Conservation (phyloP, 92 coral and sea anemone genomes). For the Porites rus region DNA sequence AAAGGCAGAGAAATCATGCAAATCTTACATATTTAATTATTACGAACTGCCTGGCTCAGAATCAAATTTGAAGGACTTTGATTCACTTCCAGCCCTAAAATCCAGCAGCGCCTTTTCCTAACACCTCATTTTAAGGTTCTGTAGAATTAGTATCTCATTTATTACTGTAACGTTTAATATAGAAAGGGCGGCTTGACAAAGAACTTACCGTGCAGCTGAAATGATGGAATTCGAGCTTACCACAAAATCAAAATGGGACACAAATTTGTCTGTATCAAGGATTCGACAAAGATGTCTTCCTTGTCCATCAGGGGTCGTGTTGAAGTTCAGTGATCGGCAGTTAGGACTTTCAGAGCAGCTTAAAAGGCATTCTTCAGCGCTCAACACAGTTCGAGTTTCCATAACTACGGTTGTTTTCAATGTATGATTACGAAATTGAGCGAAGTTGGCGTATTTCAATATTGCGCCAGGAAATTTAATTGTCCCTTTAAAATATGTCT, state of each 20-base stretch:
- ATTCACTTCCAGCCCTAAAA: too few species aligned
- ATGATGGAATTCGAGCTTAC: slow-evolving; percentile 31
- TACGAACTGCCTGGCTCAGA: too few species aligned
- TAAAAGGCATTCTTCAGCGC: slow-evolving; percentile 21
- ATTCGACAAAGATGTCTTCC: slow-evolving; percentile 30
- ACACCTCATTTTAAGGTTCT: too few species aligned
- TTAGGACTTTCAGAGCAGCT: slow-evolving; percentile 21
- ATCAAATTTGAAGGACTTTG: too few species aligned
- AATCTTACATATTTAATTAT: too few species aligned
- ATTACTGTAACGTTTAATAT: background rate
- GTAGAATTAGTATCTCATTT: too few species aligned
- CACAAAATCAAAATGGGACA: background rate
- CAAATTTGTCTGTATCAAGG: slow-evolving; percentile 35
- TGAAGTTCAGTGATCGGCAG: slow-evolving; percentile 53
- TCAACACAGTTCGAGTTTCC: background rate
- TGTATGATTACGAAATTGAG: slow-evolving; percentile 16
- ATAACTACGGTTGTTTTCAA: slow-evolving; percentile 4
- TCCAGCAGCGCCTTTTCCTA: too few species aligned
- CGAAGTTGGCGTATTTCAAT: slow-evolving; percentile 19
- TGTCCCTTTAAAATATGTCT: slow-evolving; percentile 6
- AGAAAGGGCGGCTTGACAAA: background rate
- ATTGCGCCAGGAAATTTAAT: background rate
- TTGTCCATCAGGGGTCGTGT: slow-evolving; percentile 1
- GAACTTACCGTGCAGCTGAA: slow-evolving; percentile 44
- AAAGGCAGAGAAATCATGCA: too few species aligned